Base-by-base conservation (phyloP, 2,113 vertebrate genomes). In the Anas platyrhynchos region DNA sequence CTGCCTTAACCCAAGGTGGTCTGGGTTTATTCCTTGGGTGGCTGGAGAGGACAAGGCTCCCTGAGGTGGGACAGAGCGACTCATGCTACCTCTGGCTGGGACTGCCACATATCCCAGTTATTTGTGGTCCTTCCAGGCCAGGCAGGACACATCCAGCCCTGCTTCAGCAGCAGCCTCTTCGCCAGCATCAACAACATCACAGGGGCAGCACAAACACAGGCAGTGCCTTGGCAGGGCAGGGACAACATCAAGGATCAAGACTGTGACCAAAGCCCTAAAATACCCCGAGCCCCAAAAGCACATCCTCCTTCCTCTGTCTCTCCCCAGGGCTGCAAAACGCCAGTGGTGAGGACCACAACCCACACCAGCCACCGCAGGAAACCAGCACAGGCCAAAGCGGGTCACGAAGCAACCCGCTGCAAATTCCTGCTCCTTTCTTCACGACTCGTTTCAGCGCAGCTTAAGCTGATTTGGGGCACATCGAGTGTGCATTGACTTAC, bases 251-350 rank as follows among this genome's bases (percentile, higher is more conserved):
- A 52, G 43, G 22, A 6, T 0, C 17, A 4, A 11, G 23, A 66
- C 11, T 22, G 12, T 1, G 27, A 31, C 52, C 71, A 22, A 5
- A 86, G 55, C 29, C 2, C 1, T 4, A 18, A 11, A 23, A 11
- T 0, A 1, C 54, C 1, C 9, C 0, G 6, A 69, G 55, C 16
- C 54, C 55, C 12, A 2, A 46, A 9, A 0, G 41, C 34, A 9
- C 16, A 55, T 12, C 38, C 21, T 36, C 21, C 46, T 56, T n/a
- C 36, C 36, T 61, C 5, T 16, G 3, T 9, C 44, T 21, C 18
- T 0, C 58, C 16, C 12, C 10, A 3, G 10, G 1, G 69, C 54
- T 68, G 59, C 2, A 1, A 41, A 41, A 17, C 10, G 27, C 36
- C 8, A 5, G 26, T 27, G 27, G 54, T 55, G 54, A 55, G 26